Evolutionary conservation across 2,797 vertebrate species (phyloP), one percentile per base, ranked within the genome.

Genomic region (Ispidina picta): DNA sequence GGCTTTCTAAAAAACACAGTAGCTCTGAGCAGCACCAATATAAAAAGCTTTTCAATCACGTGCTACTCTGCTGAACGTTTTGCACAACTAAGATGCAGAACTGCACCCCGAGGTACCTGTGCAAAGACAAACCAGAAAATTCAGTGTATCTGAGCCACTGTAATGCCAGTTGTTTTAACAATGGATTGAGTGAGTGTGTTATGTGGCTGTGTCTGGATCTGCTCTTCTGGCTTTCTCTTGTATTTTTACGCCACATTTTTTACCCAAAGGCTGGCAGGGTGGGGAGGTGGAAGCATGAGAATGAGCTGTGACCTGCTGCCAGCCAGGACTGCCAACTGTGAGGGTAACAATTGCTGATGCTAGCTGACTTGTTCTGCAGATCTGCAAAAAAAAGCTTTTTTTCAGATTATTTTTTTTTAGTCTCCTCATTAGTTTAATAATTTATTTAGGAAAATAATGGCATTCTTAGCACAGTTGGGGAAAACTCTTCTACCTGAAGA

Each of bases 341-440:
- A 78, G 64, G 52, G 52, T 91, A 17, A 72, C 87, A 5, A 86
- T 93, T 92, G 64, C 73, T 92, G 13, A 0, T 63, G 79, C 70
- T 86, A 60, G 83, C 86, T 33, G 85, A 29, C 85, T 76, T 84
- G 78, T 81, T 89, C 81, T 91, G 68, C 88, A 86, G 16, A 94
- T 92, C 86, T 83, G 41, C 56, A 79, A 56, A 82, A 59, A 59
- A 5, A 72, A 81, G 31, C 66, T 70, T 21, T 90, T 54, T 90
- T 77, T 51, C 71, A 91, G 84, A 66, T n/a, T n/a, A 81, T 93
- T 60, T 54, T 69, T 39, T 86, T 85, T 46, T 49, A n/a, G 26
- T 51, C 80, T 85, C 56, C 54, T 71, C 55, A 59, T 90, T 54
- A 54, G 44, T 58, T 89, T 87, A 74, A 84, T n/a, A 68, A 70